These are phyloP conservation scores for Criorhina ranunculi DNA, from an alignment of 2,888 invertebrate species.

Conservation along the genomic window DNA sequence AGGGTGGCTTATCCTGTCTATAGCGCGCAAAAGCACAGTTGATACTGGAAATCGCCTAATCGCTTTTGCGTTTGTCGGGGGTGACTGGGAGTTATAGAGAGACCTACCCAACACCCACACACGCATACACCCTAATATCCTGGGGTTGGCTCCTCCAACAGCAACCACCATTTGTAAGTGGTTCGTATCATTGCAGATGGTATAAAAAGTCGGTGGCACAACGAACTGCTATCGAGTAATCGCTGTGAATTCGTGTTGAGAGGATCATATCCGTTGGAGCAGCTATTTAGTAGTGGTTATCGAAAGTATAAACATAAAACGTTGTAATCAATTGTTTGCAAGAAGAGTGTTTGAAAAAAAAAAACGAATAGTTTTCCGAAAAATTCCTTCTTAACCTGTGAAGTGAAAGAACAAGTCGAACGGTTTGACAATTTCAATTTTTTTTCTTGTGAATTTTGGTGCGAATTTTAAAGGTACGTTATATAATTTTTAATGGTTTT, in stretches of 20 bases:
- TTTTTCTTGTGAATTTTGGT: slow-evolving; percentile 9
- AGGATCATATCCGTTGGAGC: slow-evolving; percentile 58
- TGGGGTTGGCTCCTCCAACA: slow-evolving; percentile 44
- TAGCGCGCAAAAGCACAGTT: slow-evolving; percentile 66
- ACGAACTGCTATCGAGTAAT: slow-evolving; percentile 64
- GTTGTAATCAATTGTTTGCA: slow-evolving; percentile 31
- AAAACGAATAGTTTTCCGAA: not conserved
- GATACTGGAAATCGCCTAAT: slow-evolving; percentile 59
- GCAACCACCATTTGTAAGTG: slow-evolving; percentile 25
- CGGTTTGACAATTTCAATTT: not conserved
- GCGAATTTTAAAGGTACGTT: slow-evolving; percentile 10
- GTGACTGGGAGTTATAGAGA: slow-evolving; percentile 25
- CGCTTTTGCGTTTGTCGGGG: slow-evolving; percentile 21
- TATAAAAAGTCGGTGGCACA: slow-evolving; percentile 69
- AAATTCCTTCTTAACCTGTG: not conserved
- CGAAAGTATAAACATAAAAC: slow-evolving; percentile 35
- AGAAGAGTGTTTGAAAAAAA: not conserved
- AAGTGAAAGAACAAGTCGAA: not conserved
- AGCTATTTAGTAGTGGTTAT: slow-evolving; percentile 30
- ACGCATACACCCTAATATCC: slow-evolving; percentile 45
- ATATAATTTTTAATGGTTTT: too few relatives aligned
- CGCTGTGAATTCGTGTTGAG: slow-evolving; percentile 66
- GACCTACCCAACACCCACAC: slow-evolving; percentile 45
- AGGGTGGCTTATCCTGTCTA: slow-evolving; percentile 56
- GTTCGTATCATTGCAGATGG: slow-evolving; percentile 63